Percentiles rank a stretch among this genome's conserved stretches.
These are phyloP conservation scores for Heterotis niloticus DNA, from an alignment of 2,113 vertebrate genomes.

Conservation along the genomic window DNA sequence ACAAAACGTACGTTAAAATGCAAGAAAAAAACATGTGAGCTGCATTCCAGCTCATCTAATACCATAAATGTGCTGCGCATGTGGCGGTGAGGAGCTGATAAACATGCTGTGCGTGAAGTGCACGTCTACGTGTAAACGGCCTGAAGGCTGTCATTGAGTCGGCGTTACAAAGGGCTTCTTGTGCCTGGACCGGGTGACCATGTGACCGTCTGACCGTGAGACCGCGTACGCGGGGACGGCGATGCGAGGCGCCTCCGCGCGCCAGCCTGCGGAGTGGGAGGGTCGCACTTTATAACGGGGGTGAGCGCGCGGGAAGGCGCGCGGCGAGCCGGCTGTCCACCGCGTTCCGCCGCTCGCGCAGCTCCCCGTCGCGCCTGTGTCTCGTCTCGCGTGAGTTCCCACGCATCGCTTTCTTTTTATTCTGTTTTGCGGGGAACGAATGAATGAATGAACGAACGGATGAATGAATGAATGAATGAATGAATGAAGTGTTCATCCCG, in stretches of 20 bases:
- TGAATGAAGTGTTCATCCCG: constrained; percentile 53
- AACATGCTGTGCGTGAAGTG: not conserved
- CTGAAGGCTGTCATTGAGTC: constrained; percentile 47
- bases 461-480: too few species aligned
- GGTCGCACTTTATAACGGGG: constrained; percentile 57
- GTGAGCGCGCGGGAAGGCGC: constrained; percentile 43
- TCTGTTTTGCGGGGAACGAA: too few species aligned
- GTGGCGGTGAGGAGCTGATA: too few species aligned
- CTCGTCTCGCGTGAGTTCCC: not conserved
- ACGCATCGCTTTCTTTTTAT: constrained; percentile 23
- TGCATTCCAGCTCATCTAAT: too few species aligned
- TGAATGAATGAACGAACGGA: too few species aligned
- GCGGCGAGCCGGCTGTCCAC: constrained; percentile 27
- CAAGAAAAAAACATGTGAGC: too few species aligned
- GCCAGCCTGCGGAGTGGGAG: constrained; percentile 52
- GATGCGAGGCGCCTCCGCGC: not conserved
- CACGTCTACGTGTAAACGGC: constrained; percentile 45
- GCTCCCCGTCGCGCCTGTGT: constrained; percentile 13
- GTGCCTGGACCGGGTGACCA: constrained; percentile 68
- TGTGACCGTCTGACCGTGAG: constrained; percentile 39
- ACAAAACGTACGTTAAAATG: too few species aligned
- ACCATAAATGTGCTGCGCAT: too few species aligned
- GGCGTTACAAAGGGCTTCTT: constrained; percentile 65
- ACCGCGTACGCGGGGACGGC: too few species aligned
- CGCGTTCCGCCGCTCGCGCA: constrained; percentile 46